Evolutionary conservation across 2,113 vertebrate species (phyloP), one percentile per base, ranked within the genome.

Genomic region (Varanus salvator): DNA sequence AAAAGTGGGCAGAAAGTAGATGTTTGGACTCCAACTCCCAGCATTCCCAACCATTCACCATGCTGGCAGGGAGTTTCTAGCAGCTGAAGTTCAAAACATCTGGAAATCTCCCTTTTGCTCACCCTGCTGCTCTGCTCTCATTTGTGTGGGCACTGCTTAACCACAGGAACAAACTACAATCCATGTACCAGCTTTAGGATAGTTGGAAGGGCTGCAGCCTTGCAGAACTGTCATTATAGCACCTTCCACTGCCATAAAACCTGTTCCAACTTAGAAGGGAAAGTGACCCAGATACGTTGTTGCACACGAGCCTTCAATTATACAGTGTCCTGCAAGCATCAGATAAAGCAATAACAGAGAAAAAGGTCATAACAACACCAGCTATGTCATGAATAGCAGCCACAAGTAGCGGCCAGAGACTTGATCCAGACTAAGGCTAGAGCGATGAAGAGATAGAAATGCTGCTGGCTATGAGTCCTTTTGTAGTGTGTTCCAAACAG

Each of bases 401-500:
- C 95, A 94, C 93, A 96, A 96, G 96, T 96, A 96, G 96, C 95
- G 93, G 91, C 89, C 95, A 96, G 92, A 86, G 92, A 95, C 94
- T 85, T 94, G 94, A 92, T 93, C 92, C 95, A 93, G 93, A 89
- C 95, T 95, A 91, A 93, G 82, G 78, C 92, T 90, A 87, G 77
- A 89, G 93, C 95, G 95, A 96, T 96, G 94, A 94, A 96, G 94
- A 95, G 95, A 96, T 96, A 96, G 95, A 96, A 96, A 95, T 81
- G 92, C 66, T 95, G 89, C 93, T 96, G 96, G 96, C 94, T 94
- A 95, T 90, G 88, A 90, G 92, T 95, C 91, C 96, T 94, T 93
- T 95, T 93, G 94, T 93, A 93, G 93, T 93, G 85, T 0, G 38
- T 93, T 96, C 95, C 96, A 96, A 95, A 85, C 93, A 96, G 95